A percentile compares a stretch with the other conserved stretches of the same genome.
Conservation (phyloP, 1,140 invertebrate genomes). For the Chelonus insularis region DNA sequence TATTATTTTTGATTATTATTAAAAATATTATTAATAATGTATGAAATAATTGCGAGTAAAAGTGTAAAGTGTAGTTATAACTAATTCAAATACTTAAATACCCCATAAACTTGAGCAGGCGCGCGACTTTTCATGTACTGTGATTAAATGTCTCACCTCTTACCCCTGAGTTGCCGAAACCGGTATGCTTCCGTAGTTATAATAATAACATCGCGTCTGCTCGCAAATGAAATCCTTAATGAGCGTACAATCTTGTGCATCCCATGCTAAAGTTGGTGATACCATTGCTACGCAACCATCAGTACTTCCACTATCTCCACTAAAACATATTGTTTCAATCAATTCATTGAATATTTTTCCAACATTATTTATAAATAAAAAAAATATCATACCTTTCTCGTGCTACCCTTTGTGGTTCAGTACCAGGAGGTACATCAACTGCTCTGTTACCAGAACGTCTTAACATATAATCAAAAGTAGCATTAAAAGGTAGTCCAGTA, state of each 20-base stretch:
- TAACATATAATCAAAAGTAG: slow-evolving; percentile 81
- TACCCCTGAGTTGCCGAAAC: slow-evolving; percentile 87
- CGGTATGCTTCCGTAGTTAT: slow-evolving; percentile 87
- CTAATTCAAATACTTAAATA: background rate
- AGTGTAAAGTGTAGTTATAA: background rate
- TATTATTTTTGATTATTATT: no score
- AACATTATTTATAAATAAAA: no score
- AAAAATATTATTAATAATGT: no score
- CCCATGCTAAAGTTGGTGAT: slow-evolving; percentile 76
- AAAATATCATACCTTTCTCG: slow-evolving; percentile 66
- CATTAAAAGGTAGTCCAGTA: slow-evolving; percentile 82
- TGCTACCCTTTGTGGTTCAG: slow-evolving; percentile 73
- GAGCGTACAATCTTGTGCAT: slow-evolving; percentile 77
- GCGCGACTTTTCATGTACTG: slow-evolving; percentile 36
- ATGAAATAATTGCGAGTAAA: no score
- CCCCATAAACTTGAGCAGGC: slow-evolving; percentile 13
- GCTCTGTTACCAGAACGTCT: slow-evolving; percentile 56
- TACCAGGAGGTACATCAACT: slow-evolving; percentile 59
- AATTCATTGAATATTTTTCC: no score
- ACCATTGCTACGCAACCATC: slow-evolving; percentile 76
- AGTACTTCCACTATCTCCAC: slow-evolving; percentile 65
- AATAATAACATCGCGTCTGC: slow-evolving; percentile 86
- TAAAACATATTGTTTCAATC: no score
- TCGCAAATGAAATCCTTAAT: slow-evolving; percentile 87
- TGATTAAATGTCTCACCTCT: slow-evolving; percentile 66